Evolutionary conservation across 2,888 invertebrate genomes (phyloP), one percentile per base, ranked within the genome.

Genomic region (Galeopsomyia nigrocyanea): DNA sequence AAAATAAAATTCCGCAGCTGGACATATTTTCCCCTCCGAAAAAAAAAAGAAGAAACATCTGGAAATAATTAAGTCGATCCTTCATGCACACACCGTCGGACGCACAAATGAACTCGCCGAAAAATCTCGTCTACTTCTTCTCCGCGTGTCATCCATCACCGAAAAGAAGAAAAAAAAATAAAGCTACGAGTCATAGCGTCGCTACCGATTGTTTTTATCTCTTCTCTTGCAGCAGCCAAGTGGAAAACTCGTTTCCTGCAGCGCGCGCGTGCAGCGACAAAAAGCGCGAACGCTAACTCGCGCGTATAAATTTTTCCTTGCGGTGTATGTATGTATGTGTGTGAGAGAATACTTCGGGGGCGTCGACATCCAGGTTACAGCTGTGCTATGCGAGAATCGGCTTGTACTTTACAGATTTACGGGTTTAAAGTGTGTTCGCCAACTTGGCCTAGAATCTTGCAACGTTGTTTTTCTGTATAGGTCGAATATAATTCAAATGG

Each of bases 221-320:
- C 71, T 68, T 70, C 73, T 68, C 77, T 76, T 76, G 26, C 26
- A 26, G 26, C 78, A 74, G 66, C 76, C 71, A 76, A 79, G 76
- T 77, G 79, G 79, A 79, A 79, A 79, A 77, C 78, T 77, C 75
- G 79, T 79, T 79, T 78, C 77, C 78, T 69, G 73, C 67, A 6
- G 49, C 51, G 14, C 22, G 39, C 55, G 51, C 3, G 39, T 5
- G 17, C 14, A 16, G 51, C 14, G n/a, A 26, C 51, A 47, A 21
- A 19, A 31, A 61, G 50, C 62, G 50, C 19, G 71, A 17, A 60
- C 60, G 65, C 63, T 64, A 71, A 65, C 65, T 65, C 65, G 55
- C 56, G 67, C 62, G 66, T 57, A 50, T 49, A 61, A 19, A 68
- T 68, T 73, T 73, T 73, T 68, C 73, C 64, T 26, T 49, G 21